phyloP scores from a whole-genome alignment of 2,797 vertebrate genomes.

The Ataeniobius toweri region DNA sequence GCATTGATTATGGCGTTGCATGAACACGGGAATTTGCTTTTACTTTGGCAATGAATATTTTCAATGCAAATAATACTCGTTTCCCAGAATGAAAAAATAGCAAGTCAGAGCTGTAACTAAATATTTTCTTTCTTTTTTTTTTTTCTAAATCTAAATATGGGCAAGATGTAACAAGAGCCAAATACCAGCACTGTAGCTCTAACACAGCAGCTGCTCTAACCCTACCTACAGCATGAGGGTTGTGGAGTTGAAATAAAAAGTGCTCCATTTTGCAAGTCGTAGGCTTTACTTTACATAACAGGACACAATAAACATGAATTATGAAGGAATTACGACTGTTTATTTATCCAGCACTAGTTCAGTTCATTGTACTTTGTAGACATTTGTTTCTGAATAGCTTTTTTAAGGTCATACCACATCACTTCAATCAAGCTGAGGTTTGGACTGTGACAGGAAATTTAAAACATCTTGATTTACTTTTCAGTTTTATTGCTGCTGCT shows the following conservation, averaged over 20 bases:
- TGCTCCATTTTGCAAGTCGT: not conserved
- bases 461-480: no score
- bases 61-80: constrained; percentile 15
- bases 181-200: not conserved
- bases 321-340: no score
- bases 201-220: not conserved
- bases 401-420: not conserved
- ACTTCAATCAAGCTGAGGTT: no score
- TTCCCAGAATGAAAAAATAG: not conserved
- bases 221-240: not conserved
- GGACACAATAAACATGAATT: no score
- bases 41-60: constrained; percentile 7
- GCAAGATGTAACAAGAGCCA: not conserved
- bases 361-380: not conserved
- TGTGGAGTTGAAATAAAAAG: not conserved
- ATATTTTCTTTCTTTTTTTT: not conserved
- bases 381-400: not conserved
- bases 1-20: constrained; percentile 14
- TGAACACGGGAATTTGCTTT: constrained; percentile 14
- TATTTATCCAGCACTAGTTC: not conserved
- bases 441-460: no score
- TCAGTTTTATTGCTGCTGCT: no score
- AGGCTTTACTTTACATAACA: not conserved
- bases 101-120: not conserved
- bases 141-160: not conserved